Evolutionary conservation across 2,113 vertebrate species (phyloP), one percentile per base, ranked within the genome.

Genomic region (Arenaria interpres): DNA sequence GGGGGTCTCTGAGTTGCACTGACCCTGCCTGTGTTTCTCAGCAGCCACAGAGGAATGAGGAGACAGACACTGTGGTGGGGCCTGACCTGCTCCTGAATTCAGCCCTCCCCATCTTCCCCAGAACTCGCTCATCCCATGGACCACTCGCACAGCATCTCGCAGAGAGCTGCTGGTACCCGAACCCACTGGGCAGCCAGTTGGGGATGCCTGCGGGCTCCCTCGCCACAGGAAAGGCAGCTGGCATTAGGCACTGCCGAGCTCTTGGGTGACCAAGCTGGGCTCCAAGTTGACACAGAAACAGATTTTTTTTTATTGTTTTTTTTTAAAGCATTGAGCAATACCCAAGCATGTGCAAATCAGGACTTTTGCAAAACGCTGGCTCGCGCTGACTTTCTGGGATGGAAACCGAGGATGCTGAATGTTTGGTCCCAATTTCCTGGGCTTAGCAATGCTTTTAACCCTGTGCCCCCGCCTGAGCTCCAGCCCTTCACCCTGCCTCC

Each of bases 41-140:
- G 72, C 67, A 60, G 33, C 54, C 45, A 48, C 59, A 51, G 43
- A n/a, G n/a, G 18, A 16, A 12, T 3, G 2, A 3, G n/a, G 39
- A 45, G 21, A 66, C 8, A 33, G 23, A 57, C 6, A 25, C 12
- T 51, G n/a, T 24, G 71, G 24, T 24, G 72, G 22, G 72, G 9
- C 30, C 53, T 37, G 59, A 84, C 35, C 64, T 43, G 39, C 23
- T 46, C 43, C 48, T 33, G 46, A 19, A 16, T 19, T 53, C 67
- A 72, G 85, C 59, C 45, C 17, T 71, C 66, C 43, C 25, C 45
- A 13, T 8, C 18, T 50, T 53, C 30, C 33, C 43, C 45, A 24
- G 3, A n/a, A 28, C 0, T 0, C 1, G 3, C 48, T 73, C 32
- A 30, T 24, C 10, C 59, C 54, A 2, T 4, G 32, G 50, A 23